A percentile compares a stretch with the other conserved stretches of the same genome.
Evolutionary conservation across 1,140 invertebrate genomes (phyloP).

Genomic region (Hypothenemus hampei): DNA sequence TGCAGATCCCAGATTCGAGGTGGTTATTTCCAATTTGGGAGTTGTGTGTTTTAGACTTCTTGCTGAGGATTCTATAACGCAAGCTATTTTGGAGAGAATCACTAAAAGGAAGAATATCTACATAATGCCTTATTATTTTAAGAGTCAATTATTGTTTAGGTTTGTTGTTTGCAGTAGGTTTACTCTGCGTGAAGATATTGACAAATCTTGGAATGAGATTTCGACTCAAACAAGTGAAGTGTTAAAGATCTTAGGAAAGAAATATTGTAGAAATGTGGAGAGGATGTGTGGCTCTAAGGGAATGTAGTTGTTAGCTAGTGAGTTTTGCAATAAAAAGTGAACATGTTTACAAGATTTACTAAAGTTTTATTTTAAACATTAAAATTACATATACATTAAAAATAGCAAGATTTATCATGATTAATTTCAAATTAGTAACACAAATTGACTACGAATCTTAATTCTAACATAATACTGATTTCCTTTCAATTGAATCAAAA

Average conservation of each 20-base stretch:
- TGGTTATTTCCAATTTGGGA: slow-evolving; percentile 60
- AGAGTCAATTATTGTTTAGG: slow-evolving; percentile 67
- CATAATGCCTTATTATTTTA: slow-evolving; percentile 70
- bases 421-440: too few relatives aligned
- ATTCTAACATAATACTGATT: too few relatives aligned
- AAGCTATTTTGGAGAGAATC: slow-evolving; percentile 69
- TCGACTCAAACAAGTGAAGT: slow-evolving; percentile 40
- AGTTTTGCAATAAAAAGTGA: background rate
- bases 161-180: slow-evolving; percentile 77
- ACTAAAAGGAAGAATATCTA: slow-evolving; percentile 77
- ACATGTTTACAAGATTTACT: too few relatives aligned
- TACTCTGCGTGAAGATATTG: slow-evolving; percentile 65
- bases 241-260: background rate
- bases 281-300: background rate
- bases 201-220: slow-evolving; percentile 79
- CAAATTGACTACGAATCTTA: too few relatives aligned
- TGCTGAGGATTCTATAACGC: slow-evolving; percentile 67
- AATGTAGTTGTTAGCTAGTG: background rate
- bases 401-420: too few relatives aligned
- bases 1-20: slow-evolving; percentile 72
- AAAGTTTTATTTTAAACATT: too few relatives aligned
- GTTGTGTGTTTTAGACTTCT: slow-evolving; percentile 84
- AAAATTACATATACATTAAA: background rate
- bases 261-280: background rate
- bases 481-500: background rate